A percentile compares a stretch with the other conserved stretches of the same genome.
Evolutionary conservation across 2,113 vertebrate genomes (phyloP).

Genomic region (Ictidomys tridecemlineatus): DNA sequence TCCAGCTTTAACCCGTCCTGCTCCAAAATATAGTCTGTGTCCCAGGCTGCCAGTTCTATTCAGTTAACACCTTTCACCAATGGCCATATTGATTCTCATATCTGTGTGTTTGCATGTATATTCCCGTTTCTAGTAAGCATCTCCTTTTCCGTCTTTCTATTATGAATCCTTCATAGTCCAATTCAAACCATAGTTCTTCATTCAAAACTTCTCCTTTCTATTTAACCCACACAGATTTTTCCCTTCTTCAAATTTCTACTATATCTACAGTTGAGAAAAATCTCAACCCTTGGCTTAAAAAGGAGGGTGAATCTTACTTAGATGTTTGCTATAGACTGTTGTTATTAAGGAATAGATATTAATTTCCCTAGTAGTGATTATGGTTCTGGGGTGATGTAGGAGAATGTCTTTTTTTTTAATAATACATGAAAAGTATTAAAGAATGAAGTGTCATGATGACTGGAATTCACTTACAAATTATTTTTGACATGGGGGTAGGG

Average conservation of each 20-base stretch:
- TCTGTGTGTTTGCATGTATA: not conserved
- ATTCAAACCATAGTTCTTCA: constrained; percentile 19
- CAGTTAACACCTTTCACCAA: not conserved
- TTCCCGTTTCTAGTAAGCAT: no score
- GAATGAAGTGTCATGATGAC: constrained; percentile 26
- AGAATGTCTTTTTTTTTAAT: constrained; percentile 31
- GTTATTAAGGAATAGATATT: constrained; percentile 24
- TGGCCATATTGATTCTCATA: accelerated
- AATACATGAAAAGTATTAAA: constrained; percentile 14
- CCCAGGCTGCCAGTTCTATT: not conserved
- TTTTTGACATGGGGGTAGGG: constrained; percentile 41
- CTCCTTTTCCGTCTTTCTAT: not conserved
- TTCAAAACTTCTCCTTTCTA: not conserved
- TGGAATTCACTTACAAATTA: constrained; percentile 44
- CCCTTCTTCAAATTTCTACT: not conserved
- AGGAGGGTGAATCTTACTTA: constrained; percentile 12
- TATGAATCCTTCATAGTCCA: not conserved
- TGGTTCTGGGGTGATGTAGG: not conserved
- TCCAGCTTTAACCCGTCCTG: not conserved
- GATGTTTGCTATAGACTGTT: not conserved
- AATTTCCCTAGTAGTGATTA: constrained; percentile 1
- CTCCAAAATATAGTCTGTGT: no score
- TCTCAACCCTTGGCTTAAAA: not conserved
- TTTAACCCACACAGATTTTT: not conserved
- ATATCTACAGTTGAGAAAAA: constrained; percentile 10